Evolutionary conservation across 2,888 invertebrate species (phyloP).

Genomic region (Brachyopa scutellaris): DNA sequence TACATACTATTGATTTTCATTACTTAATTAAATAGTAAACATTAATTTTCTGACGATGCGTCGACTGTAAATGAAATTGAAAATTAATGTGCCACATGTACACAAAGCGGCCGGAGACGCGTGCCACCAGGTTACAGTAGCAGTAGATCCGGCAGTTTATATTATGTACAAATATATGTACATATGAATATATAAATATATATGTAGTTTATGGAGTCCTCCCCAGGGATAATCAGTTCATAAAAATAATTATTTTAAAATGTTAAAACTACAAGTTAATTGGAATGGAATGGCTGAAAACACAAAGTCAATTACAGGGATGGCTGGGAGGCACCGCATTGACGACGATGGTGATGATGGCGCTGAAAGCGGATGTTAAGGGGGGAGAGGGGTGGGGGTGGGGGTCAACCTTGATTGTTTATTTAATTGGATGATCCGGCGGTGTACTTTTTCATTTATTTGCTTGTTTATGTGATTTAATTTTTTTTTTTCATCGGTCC

Average conservation of each 20-base stretch:
- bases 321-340: neutral
- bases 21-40: constrained; percentile 69
- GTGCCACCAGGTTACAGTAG: constrained; percentile 50
- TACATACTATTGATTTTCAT: constrained; percentile 59
- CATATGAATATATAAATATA: too few relatives aligned
- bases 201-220: constrained; percentile 44
- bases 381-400: neutral
- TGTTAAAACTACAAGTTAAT: constrained; percentile 67
- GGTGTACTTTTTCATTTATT: constrained; percentile 52
- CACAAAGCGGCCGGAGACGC: constrained; percentile 35
- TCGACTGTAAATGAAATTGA: constrained; percentile 63
- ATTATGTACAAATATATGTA: too few relatives aligned
- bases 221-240: constrained; percentile 63
- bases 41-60: constrained; percentile 53
- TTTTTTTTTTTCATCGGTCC: constrained; percentile 7
- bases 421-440: constrained; percentile 58
- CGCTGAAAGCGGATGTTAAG: constrained; percentile 26
- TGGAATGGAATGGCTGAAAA: constrained; percentile 62
- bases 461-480: constrained; percentile 22
- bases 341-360: constrained; percentile 1
- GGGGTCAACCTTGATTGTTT: constrained; percentile 42
- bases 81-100: constrained; percentile 57
- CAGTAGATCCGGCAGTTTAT: neutral
- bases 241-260: constrained; percentile 71
- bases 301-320: constrained; percentile 60